Percentiles rank a stretch among this genome's conserved stretches.
These are phyloP conservation scores for Micromussa lordhowensis DNA, from an alignment of 92 coral and sea anemone species.

Conservation along the genomic window DNA sequence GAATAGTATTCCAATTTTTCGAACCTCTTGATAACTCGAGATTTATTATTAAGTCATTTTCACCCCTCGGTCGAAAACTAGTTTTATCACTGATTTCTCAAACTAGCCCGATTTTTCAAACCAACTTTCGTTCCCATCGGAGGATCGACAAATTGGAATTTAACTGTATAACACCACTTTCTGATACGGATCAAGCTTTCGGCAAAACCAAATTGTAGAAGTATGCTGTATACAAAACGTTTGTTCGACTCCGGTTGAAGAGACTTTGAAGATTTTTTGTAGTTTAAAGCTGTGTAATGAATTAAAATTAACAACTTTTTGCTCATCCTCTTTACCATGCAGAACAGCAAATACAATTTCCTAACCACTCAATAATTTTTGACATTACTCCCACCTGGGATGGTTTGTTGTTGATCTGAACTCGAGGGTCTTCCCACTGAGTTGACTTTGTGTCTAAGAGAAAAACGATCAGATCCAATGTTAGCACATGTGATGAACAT, in stretches of 20 bases:
- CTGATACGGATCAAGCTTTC: background rate
- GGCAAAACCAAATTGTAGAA: no score
- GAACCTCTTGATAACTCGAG: no score
- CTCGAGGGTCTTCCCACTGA: conserved; percentile 98
- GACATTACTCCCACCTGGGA: conserved; percentile 73
- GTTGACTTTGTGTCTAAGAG: conserved; percentile 87
- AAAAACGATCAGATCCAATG: background rate
- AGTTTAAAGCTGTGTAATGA: background rate
- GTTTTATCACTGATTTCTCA: no score
- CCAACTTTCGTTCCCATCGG: no score
- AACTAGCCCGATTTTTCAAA: no score
- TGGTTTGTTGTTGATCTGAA: conserved; percentile 75
- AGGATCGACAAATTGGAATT: no score
- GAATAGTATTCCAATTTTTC: no score
- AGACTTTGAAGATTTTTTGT: background rate
- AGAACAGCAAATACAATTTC: background rate
- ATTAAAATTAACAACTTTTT: no score
- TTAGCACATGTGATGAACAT: background rate
- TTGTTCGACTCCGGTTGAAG: background rate
- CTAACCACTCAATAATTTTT: background rate
- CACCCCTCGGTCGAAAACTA: no score
- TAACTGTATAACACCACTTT: background rate
- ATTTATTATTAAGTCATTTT: no score
- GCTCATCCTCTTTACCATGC: background rate
- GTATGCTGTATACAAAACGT: background rate